Percentiles rank a stretch among this genome's conserved stretches.
Conservation (phyloP, 2,888 invertebrate genomes). For the Standfussiana lucernea region DNA sequence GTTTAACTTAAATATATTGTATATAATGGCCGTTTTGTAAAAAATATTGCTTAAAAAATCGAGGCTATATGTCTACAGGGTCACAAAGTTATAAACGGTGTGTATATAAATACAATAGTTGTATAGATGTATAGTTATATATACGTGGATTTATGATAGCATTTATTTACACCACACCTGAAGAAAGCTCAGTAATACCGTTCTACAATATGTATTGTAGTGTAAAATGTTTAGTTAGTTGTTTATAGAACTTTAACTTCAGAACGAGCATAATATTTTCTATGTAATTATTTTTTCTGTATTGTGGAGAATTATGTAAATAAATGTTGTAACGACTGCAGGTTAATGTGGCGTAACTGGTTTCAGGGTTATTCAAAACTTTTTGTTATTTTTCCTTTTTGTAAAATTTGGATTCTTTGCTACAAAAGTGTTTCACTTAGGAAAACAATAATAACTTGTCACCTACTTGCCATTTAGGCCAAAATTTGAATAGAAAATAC, state of each 20-base stretch:
- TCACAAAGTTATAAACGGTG: constrained; percentile 83
- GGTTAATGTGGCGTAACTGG: constrained; percentile 49
- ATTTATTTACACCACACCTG: constrained; percentile 89
- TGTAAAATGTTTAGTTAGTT: constrained; percentile 65
- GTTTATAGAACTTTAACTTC: constrained; percentile 54
- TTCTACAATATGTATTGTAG: constrained; percentile 70
- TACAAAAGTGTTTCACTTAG: not conserved
- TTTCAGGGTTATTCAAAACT: not conserved
- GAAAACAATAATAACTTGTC: not conserved
- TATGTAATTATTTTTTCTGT: constrained; percentile 63
- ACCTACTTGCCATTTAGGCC: not conserved
- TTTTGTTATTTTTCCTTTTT: not conserved
- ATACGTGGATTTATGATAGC: constrained; percentile 76
- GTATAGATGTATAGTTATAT: constrained; percentile 77
- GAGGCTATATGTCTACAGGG: constrained; percentile 88
- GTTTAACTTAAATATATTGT: constrained; percentile 72
- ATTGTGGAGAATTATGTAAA: constrained; percentile 58
- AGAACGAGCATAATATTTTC: constrained; percentile 74
- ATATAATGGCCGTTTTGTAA: constrained; percentile 79
- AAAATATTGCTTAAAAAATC: constrained; percentile 77
- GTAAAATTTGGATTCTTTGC: not conserved
- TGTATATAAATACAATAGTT: constrained; percentile 78
- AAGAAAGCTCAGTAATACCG: constrained; percentile 87
- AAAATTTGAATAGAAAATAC: not conserved
- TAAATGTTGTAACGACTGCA: constrained; percentile 49